phyloP scores from a whole-genome alignment of 2,797 vertebrate species.

The Simalia tracyae region DNA sequence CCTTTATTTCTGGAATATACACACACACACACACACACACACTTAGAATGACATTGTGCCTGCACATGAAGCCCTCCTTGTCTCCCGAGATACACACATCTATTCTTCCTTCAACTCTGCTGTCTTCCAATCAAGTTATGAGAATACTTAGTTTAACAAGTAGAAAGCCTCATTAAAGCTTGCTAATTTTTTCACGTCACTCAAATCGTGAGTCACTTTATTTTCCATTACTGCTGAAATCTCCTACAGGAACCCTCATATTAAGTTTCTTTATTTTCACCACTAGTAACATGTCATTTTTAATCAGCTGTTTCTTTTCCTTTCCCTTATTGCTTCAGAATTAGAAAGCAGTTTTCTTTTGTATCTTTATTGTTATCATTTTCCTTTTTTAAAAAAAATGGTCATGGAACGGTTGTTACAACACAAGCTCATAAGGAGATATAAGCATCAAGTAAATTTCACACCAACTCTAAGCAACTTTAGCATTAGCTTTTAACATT shows the following conservation, averaged over 20 bases:
- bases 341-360: slow-evolving; percentile 54
- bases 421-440: slow-evolving; percentile 67
- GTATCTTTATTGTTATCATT: slow-evolving; percentile 62
- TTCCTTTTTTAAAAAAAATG: slow-evolving; percentile 57
- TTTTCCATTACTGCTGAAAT: slow-evolving; percentile 71
- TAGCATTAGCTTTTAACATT: slow-evolving; percentile 65
- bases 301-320: slow-evolving; percentile 64
- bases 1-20: neutral
- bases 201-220: slow-evolving; percentile 74
- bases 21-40: neutral
- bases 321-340: slow-evolving; percentile 62
- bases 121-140: slow-evolving; percentile 46
- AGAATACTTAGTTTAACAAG: slow-evolving; percentile 55
- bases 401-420: slow-evolving; percentile 69
- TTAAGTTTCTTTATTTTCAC: slow-evolving; percentile 67
- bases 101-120: slow-evolving; percentile 35
- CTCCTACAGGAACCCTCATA: slow-evolving; percentile 70
- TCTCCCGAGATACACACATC: neutral
- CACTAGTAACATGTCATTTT: slow-evolving; percentile 71
- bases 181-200: slow-evolving; percentile 76
- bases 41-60: neutral
- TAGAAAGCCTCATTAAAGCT: slow-evolving; percentile 74
- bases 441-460: slow-evolving; percentile 68
- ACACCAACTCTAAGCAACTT: slow-evolving; percentile 70
- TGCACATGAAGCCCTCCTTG: too few relatives aligned